Evolutionary conservation across 2,113 vertebrate species (phyloP), one percentile per base, ranked within the genome.

Genomic region (Ginglymostoma cirratum): DNA sequence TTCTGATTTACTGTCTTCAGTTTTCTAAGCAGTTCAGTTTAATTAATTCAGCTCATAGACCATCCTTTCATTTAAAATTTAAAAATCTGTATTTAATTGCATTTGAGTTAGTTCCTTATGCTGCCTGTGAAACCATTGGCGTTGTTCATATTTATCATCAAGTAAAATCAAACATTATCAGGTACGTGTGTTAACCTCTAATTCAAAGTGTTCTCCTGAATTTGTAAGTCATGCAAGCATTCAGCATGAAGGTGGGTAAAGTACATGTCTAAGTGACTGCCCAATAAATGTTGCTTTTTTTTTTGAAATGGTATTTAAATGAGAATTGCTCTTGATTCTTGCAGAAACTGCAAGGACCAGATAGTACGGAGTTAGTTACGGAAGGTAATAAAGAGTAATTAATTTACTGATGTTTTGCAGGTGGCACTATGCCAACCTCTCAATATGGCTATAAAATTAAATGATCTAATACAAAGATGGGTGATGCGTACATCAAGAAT

Each of bases 381-480:
- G 48, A 48, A 52, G 45, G 69, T 10, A 76, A 72, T 95, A 95
- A 95, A 95, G 67, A 42, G 94, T 95, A 95, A 95, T 72, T 69
- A 95, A 72, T 72, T 95, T 45, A 19, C 94, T 72, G 94, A 72
- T 95, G 94, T 52, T 95, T 70, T 76, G 12, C 69, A 30, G 27
- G 42, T 95, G 69, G 69, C 42, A 72, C 42, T 48, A 15, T 48
- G 94, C 67, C 94, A 95, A 66, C 42, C 67, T 72, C 69, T 72
- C 45, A 95, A 14, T 5, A 48, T 34, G 38, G 94, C 42, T 7
- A 72, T 95, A 72, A 95, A 72, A 95, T 72, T 52, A 95, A 72
- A 95, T 76, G 69, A 72, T 27, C 67, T 95, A 95, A 52, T 76
- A 72, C 42, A 12, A 95, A 72, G 27, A 66, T 95, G 42, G 69